Base-by-base conservation (phyloP, 2,888 invertebrate species). In the Apodemia mormo region DNA sequence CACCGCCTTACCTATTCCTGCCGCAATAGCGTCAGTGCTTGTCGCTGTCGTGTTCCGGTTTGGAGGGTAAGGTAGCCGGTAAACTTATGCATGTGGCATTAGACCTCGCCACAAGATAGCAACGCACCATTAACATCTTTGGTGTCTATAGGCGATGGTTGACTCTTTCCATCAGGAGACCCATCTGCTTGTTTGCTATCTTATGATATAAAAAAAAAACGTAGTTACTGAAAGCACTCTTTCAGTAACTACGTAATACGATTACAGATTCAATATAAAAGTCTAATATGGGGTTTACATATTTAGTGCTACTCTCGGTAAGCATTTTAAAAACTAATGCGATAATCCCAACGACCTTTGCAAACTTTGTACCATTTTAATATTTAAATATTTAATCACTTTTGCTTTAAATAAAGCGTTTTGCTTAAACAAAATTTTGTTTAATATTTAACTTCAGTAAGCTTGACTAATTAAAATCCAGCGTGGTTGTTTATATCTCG, bases 301-400 rank as follows among this genome's bases (percentile, higher is more conserved):
- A 22, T 22, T 22, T 54, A 68, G 37, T 64, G 64, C 68, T 52
- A 29, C 3, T 40, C 58, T 29, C 58, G 4, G 65, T 52, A 65
- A 61, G 37, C 22, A 52, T 52, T 14, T 49, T 65, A 54, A 69
- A 65, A 65, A 65, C 65, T 65, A n/a, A 45, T 29, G 8, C 65
- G 65, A 37, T 52, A 65, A 69, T 68, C 68, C 65, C 52, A 58
- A 9, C 29, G 54, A 49, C 52, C 65, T 54, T 69, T 66, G 40
- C 29, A 14, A 52, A 65, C 30, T 49, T 54, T 37, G 56, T 65
- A 69, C 65, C 54, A 65, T 65, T 65, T 43, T 30, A 52, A 54
- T 43, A 65, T 65, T 65, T 56, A 68, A 69, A 69, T 66, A 69
- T 69, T 69, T 54, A 65, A 66, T 52, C 30, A 52, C 33, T 52